Evolutionary conservation across 2,888 invertebrate genomes (phyloP).

Genomic region (Ellobium chinense): DNA sequence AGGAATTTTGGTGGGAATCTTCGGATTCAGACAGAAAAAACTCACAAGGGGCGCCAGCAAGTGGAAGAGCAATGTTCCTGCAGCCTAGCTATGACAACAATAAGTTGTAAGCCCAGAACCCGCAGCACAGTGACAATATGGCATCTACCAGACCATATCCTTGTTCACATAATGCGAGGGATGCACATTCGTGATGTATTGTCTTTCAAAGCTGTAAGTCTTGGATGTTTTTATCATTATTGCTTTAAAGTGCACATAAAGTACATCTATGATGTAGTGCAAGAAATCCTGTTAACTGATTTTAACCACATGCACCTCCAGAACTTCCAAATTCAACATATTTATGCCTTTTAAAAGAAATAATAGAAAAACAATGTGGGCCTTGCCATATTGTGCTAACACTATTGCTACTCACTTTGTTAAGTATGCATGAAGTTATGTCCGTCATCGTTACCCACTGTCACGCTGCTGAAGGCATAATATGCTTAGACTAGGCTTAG

Average conservation of each 20-base stretch:
- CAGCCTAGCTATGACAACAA: conserved; percentile 58
- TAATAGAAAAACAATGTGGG: no score
- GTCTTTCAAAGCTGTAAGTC: conserved; percentile 68
- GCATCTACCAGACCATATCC: conserved; percentile 73
- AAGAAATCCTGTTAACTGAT: no score
- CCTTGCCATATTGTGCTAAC: no score
- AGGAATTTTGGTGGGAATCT: conserved; percentile 20
- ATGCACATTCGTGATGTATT: conserved; percentile 74
- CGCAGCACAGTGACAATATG: conserved; percentile 68
- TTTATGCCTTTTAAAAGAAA: no score
- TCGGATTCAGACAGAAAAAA: conserved; percentile 9
- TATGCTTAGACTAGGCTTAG: no score
- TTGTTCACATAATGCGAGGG: conserved; percentile 67
- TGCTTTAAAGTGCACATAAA: background rate
- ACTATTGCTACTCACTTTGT: no score
- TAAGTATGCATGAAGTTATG: no score
- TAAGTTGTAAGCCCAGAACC: conserved; percentile 60
- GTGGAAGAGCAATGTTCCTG: background rate
- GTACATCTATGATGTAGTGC: no score
- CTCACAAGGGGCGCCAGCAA: background rate
- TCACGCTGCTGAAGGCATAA: no score
- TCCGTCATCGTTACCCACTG: no score
- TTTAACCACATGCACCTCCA: no score
- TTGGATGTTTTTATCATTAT: background rate
- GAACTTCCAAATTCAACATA: no score